These are phyloP conservation scores for Chaunax sp. DNA, from an alignment of 2,797 vertebrate species.

Conservation along the genomic window DNA sequence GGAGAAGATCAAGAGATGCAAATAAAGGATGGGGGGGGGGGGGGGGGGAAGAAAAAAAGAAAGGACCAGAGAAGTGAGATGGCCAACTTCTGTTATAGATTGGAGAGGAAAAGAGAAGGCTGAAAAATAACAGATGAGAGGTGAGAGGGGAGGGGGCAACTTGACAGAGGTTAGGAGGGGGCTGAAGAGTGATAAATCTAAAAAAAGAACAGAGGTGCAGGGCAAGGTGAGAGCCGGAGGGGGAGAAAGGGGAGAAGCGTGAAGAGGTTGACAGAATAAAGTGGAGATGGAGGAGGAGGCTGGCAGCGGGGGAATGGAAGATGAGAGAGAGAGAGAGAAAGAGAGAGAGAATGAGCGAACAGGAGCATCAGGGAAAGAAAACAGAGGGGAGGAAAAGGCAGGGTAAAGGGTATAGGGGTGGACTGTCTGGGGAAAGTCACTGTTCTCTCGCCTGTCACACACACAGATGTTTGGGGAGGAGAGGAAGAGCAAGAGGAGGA, in stretches of 20 bases:
- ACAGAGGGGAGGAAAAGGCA: not conserved
- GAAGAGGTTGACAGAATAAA: slow-evolving; percentile 55
- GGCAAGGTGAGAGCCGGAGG: slow-evolving; percentile 60
- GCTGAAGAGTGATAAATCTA: slow-evolving; percentile 29
- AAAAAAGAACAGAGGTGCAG: slow-evolving; percentile 46
- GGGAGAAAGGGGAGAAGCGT: slow-evolving; percentile 27
- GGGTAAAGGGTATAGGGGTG: slow-evolving; percentile 44
- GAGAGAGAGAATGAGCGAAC: slow-evolving; percentile 13
- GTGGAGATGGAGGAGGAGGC: slow-evolving; percentile 39
- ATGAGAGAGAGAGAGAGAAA: slow-evolving; percentile 29
- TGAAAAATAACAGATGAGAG: slow-evolving; percentile 54
- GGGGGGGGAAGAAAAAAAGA: slow-evolving; percentile 9
- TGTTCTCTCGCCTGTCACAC: slow-evolving; percentile 75
- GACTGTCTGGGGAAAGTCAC: slow-evolving; percentile 65
- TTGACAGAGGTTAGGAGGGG: slow-evolving; percentile 56
- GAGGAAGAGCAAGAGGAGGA: slow-evolving; percentile 59
- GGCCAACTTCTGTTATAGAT: slow-evolving; percentile 40
- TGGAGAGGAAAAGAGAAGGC: slow-evolving; percentile 16
- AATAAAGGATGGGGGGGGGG: slow-evolving; percentile 29
- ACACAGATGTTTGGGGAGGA: slow-evolving; percentile 83
- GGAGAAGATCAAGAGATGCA: slow-evolving; percentile 36
- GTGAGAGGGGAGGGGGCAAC: slow-evolving; percentile 40
- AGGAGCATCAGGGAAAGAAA: slow-evolving; percentile 22
- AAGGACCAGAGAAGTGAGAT: slow-evolving; percentile 22
- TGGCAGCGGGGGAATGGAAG: slow-evolving; percentile 8